These are phyloP conservation scores for Phymastichus coffea DNA, from an alignment of 1,140 invertebrate species.

Conservation along the genomic window DNA sequence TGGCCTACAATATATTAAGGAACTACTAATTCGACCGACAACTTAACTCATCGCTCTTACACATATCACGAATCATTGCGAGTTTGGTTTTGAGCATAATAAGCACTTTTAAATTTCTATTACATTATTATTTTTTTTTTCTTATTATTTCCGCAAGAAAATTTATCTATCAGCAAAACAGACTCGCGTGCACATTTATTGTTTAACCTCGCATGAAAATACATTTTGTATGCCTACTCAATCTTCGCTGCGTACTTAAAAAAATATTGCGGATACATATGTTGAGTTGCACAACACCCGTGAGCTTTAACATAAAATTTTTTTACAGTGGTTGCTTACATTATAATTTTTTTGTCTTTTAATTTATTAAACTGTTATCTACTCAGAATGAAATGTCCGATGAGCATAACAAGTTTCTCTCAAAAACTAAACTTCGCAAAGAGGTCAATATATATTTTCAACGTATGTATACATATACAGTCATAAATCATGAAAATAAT, in stretches of 20 bases:
- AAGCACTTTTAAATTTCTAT: conserved; percentile 36
- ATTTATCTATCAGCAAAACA: conserved; percentile 13
- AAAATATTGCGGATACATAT: conserved; percentile 37
- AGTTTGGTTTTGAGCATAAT: conserved; percentile 44
- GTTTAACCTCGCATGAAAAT: conserved; percentile 17
- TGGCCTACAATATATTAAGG: conserved; percentile 46
- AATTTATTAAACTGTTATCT: no score
- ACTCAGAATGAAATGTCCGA: no score
- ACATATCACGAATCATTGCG: conserved; percentile 52
- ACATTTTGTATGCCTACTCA: conserved; percentile 16
- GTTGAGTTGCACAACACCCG: conserved; percentile 22
- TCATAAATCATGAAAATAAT: no score
- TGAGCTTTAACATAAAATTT: conserved; percentile 4
- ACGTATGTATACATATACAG: no score
- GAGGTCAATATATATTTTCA: no score
- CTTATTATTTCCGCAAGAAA: conserved; percentile 15
- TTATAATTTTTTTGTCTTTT: no score
- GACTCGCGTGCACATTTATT: conserved; percentile 1
- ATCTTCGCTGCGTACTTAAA: conserved; percentile 36
- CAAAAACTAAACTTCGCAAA: no score
- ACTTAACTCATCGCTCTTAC: conserved; percentile 45
- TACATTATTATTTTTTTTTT: conserved; percentile 13
- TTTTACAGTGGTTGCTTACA: no score
- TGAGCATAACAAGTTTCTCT: no score
- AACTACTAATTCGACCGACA: conserved; percentile 48